Conservation (phyloP, 2,888 invertebrate species). For the Calameuta idolon region DNA sequence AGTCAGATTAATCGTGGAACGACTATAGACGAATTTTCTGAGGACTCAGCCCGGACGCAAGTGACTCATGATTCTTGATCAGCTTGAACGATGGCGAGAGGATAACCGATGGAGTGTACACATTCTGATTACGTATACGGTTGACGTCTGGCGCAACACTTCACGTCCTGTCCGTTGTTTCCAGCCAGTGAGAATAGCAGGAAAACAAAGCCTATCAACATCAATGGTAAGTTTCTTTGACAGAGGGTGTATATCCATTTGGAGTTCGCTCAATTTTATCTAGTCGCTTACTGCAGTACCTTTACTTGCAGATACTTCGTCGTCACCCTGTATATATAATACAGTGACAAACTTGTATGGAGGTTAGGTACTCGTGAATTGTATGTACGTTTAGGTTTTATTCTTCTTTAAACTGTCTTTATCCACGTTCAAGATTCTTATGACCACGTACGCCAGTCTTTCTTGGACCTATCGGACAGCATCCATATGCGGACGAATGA, state of each 20-base stretch:
- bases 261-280: background rate
- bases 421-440: no score
- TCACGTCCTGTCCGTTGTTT: background rate
- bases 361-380: no score
- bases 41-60: slow-evolving; percentile 22
- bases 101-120: background rate
- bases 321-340: background rate
- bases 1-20: slow-evolving; percentile 2
- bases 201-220: background rate
- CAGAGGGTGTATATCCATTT: background rate
- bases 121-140: slow-evolving; percentile 3
- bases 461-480: no score
- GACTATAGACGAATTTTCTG: slow-evolving; percentile 27
- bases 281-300: background rate
- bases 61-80: slow-evolving; percentile 36
- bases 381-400: no score
- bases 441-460: no score
- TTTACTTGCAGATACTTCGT: background rate
- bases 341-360: background rate
- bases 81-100: slow-evolving; percentile 3
- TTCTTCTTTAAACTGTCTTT: no score
- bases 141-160: background rate
- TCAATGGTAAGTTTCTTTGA: background rate
- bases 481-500: background rate
- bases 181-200: background rate